phyloP scores from a whole-genome alignment of 2,888 invertebrate genomes.

The Argynnis bischoffii region DNA sequence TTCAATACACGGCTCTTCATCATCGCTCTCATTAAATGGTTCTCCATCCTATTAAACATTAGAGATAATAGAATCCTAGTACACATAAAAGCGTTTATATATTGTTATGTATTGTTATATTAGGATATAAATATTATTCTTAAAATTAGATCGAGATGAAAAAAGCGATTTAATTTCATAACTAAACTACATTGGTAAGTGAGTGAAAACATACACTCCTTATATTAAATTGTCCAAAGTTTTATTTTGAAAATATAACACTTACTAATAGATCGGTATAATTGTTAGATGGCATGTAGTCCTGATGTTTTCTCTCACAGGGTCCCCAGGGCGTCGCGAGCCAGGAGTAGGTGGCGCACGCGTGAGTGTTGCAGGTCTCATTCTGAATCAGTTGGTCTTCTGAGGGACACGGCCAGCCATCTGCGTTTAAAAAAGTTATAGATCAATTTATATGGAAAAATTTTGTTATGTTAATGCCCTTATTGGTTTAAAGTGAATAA shows the following conservation, averaged over 20 bases:
- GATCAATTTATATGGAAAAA: too few species aligned
- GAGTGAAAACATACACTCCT: too few species aligned
- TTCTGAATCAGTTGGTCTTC: constrained; percentile 80
- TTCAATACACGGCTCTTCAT: constrained; percentile 73
- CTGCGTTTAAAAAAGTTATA: constrained; percentile 49
- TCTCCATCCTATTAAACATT: constrained; percentile 60
- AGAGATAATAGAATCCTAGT: background rate
- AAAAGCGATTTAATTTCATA: too few species aligned
- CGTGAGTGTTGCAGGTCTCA: constrained; percentile 82
- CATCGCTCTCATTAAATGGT: constrained; percentile 65
- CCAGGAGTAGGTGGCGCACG: constrained; percentile 84
- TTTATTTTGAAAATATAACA: too few species aligned
- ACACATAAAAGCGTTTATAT: background rate
- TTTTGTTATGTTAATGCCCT: too few species aligned
- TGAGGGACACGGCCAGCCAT: constrained; percentile 81
- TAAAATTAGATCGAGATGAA: background rate
- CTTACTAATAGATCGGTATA: constrained; percentile 68
- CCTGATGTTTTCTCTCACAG: constrained; percentile 67
- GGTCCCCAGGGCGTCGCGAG: constrained; percentile 83
- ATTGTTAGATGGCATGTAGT: constrained; percentile 63
- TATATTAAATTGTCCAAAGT: too few species aligned
- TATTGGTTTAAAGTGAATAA: too few species aligned
- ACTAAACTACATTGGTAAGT: too few species aligned
- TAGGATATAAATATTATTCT: background rate
- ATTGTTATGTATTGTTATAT: too few species aligned